Percentiles rank a stretch among this genome's conserved stretches.
Evolutionary conservation across 2,797 vertebrate genomes (phyloP).

Genomic region (Diplodus sargus): DNA sequence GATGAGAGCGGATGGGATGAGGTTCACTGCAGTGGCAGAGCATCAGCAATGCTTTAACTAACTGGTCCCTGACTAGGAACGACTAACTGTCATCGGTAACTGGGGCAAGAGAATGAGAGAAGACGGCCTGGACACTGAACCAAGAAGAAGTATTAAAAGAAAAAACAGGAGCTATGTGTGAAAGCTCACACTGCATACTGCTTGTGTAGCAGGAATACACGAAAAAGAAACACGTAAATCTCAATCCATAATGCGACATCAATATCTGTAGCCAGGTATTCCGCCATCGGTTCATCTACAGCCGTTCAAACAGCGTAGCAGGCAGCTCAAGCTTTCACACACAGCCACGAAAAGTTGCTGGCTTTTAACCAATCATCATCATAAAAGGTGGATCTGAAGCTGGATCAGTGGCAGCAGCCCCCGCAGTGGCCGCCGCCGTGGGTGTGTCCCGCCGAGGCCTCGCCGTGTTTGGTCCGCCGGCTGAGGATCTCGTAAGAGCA

Average conservation of each 20-base stretch:
- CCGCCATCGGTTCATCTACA: conserved; percentile 26
- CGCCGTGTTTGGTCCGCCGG: conserved; percentile 93
- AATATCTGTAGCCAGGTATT: conserved; percentile 39
- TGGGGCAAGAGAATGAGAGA: conserved; percentile 37
- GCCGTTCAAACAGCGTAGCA: conserved; percentile 37
- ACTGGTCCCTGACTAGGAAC: conserved; percentile 45
- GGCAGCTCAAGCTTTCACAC: conserved; percentile 69
- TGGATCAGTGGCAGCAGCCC: conserved; percentile 92
- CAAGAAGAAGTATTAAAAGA: conserved; percentile 40
- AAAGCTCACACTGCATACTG: conserved; percentile 67
- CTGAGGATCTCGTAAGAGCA: conserved; percentile 96
- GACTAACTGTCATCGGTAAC: conserved; percentile 33
- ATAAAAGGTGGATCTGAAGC: neutral
- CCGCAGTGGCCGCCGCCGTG: conserved; percentile 90
- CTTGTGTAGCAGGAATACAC: conserved; percentile 52
- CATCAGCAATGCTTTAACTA: conserved; percentile 17
- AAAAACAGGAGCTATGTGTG: conserved; percentile 55
- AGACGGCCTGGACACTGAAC: conserved; percentile 43
- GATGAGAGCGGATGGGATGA: conserved; percentile 31
- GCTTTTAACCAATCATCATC: conserved; percentile 60
- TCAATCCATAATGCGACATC: conserved; percentile 40
- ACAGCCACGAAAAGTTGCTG: conserved; percentile 70
- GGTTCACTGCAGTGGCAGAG: conserved; percentile 18
- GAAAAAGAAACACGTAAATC: conserved; percentile 27
- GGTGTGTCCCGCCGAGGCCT: conserved; percentile 87